These are phyloP conservation scores for Amblyjoppa fuscipennis DNA, from an alignment of 2,888 invertebrate genomes.

Conservation along the genomic window DNA sequence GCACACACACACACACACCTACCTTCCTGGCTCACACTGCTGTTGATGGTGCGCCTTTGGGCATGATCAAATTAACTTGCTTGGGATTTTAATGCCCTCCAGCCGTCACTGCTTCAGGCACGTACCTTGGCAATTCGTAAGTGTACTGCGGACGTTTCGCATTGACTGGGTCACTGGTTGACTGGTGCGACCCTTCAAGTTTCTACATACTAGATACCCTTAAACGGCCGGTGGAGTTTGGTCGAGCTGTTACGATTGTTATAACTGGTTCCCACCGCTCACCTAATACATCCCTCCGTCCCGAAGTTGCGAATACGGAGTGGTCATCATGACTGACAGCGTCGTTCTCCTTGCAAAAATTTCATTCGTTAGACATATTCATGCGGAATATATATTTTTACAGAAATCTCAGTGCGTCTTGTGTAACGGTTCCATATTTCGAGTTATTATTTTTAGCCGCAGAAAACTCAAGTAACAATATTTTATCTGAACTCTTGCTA, in stretches of 20 bases:
- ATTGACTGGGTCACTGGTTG: constrained; percentile 49
- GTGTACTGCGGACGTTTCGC: constrained; percentile 29
- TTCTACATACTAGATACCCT: background rate
- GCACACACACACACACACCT: background rate
- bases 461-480: no score
- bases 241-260: background rate
- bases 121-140: constrained; percentile 26
- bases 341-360: no score
- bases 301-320: background rate
- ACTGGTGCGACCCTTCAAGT: background rate
- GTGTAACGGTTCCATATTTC: no score
- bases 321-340: background rate
- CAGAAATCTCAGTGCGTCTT: no score
- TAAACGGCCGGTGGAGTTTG: background rate
- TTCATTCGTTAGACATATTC: no score
- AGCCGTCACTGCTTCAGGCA: constrained; percentile 48
- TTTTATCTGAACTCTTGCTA: no score
- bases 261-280: background rate
- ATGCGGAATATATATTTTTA: no score
- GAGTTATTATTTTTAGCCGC: no score
- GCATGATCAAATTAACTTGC: constrained; percentile 67
- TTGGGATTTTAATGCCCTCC: constrained; percentile 58
- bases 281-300: background rate
- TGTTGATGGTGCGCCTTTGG: constrained; percentile 31
- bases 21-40: constrained; percentile 1